Evolutionary conservation across 2,113 vertebrate genomes (phyloP).

Genomic region (Carassius gibelio): DNA sequence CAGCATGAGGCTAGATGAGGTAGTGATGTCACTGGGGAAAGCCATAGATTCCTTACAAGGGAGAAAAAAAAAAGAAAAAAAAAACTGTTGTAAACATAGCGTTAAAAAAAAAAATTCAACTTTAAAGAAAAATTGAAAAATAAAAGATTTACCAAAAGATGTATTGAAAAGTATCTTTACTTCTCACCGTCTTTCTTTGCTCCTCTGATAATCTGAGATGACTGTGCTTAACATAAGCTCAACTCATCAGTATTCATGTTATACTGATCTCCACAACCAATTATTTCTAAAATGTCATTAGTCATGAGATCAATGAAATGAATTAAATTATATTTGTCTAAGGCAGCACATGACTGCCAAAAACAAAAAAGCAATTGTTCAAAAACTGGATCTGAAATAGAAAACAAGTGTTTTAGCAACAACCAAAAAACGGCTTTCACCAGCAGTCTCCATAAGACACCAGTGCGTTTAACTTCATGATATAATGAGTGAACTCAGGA

Average conservation of each 20-base stretch:
- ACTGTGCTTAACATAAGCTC: neutral
- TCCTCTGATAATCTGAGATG: neutral
- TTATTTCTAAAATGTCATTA: neutral
- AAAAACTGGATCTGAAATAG: neutral
- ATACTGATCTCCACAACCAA: neutral
- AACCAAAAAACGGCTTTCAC: slow-evolving; percentile 30
- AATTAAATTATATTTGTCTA: neutral
- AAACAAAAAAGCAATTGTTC: neutral
- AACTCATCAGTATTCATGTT: neutral
- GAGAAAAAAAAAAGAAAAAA: slow-evolving; percentile 13
- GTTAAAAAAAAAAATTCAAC: neutral
- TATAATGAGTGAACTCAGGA: slow-evolving; percentile 1
- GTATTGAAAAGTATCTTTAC: neutral
- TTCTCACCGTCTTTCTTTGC: neutral
- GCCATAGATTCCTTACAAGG: slow-evolving; percentile 43
- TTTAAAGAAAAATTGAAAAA: too few species aligned
- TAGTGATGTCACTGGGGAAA: slow-evolving; percentile 33
- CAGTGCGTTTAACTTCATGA: slow-evolving; percentile 28
- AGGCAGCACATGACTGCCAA: neutral
- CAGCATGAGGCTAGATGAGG: neutral
- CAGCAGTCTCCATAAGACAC: neutral
- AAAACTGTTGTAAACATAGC: neutral
- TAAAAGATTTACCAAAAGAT: neutral
- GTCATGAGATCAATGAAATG: neutral
- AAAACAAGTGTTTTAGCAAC: slow-evolving; percentile 10